Conservation (phyloP, 2,113 vertebrate genomes). For the Clarias macrocephalus region DNA sequence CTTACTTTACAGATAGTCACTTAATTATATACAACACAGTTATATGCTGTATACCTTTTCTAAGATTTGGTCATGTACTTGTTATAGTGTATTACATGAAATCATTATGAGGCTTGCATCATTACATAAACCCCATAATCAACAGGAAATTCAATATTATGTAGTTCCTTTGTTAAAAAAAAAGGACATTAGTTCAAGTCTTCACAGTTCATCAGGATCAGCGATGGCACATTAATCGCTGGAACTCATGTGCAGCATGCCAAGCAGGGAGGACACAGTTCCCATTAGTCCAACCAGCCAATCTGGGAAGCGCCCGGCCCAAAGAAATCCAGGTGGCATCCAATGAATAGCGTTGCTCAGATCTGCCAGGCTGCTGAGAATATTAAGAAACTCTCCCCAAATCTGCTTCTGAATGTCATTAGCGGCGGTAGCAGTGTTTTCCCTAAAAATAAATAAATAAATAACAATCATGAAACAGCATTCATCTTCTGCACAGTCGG, state of each 20-base stretch:
- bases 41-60: background rate
- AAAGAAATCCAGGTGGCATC: conserved; percentile 88
- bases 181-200: background rate
- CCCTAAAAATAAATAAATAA: background rate
- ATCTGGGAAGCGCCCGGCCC: conserved; percentile 83
- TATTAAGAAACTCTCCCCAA: conserved; percentile 70
- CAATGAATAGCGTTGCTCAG: conserved; percentile 89
- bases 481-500: background rate
- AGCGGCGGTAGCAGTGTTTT: background rate
- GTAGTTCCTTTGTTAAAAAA: background rate
- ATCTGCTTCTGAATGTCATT: conserved; percentile 61
- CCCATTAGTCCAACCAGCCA: conserved; percentile 95
- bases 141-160: background rate
- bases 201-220: conserved; percentile 13
- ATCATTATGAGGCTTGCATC: background rate
- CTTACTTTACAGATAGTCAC: background rate
- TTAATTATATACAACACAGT: background rate
- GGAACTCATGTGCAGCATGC: conserved; percentile 74
- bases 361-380: conserved; percentile 79
- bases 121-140: background rate
- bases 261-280: conserved; percentile 84
- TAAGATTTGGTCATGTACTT: background rate
- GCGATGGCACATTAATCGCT: conserved; percentile 50
- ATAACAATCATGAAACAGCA: background rate
- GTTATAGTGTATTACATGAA: background rate